Base-by-base conservation (phyloP, 1,140 invertebrate species). In the Aphidius gifuensis region DNA sequence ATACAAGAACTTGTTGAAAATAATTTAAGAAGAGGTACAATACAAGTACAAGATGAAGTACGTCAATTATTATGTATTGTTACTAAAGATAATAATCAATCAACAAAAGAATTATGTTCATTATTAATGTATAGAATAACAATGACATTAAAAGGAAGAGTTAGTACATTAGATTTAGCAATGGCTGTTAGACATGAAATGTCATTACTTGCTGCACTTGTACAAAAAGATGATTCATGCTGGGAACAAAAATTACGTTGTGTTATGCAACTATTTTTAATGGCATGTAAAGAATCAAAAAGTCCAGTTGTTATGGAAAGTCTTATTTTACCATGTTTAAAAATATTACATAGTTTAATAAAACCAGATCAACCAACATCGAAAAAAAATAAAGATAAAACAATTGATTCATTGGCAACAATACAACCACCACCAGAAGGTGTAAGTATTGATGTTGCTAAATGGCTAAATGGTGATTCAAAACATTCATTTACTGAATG, bases 171-270 rank as follows among this genome's bases (percentile, higher is more conserved):
- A 6, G 91, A 92, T 72, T 74, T 92, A 70, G 90, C 91, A 71
- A 82, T 90, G 64, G 85, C 92, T 59, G 85, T 93, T 60, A 79
- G 94, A 47, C 90, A 94, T 74, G 93, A 96, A 80, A 94, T 99
- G 74, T 86, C 93, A 5, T 76, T 99, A 4, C 79, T 98, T 38
- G 91, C 93, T 0, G 90, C 90, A 2, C 84, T 96, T 7, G 87
- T 97, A 0, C 90, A 94, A 67, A 93, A 94, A 66, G 92, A 97
- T 72, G 96, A 98, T 70, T 87, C 90, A 0, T 98, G 95, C 76
- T 98, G 96, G 96, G 95, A 98, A 77, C 88, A 92, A 60, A 91
- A 96, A 73, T 79, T 98, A 1, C 87, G 92, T 47, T 93, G 92
- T 72, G 90, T 97, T 23, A 91, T 98, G 82, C 85, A 90, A 59